Conservation (phyloP, 2,797 vertebrate genomes). For the Pipistrellus pygmaeus region DNA sequence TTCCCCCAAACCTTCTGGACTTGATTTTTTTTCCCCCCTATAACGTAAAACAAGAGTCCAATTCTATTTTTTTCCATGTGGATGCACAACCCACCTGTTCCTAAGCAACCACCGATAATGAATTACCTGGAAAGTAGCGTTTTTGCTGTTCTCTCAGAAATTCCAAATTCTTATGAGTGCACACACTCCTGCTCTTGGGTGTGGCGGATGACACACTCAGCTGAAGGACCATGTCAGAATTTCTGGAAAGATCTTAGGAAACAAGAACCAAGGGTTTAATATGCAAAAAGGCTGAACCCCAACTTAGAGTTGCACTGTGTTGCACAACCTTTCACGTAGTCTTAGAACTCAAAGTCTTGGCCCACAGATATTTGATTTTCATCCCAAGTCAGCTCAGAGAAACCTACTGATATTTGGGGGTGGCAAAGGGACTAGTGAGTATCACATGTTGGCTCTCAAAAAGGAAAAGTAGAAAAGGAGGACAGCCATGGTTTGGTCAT, state of each 20-base stretch:
- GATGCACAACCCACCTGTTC: neutral
- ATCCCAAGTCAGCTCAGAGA: neutral
- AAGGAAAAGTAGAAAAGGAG: neutral
- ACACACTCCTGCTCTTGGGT: constrained; percentile 76
- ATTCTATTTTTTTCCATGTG: neutral
- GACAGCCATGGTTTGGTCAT: neutral
- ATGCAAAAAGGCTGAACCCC: neutral
- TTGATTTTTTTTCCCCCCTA: neutral
- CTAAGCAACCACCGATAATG: neutral
- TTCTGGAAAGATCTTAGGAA: constrained; percentile 46
- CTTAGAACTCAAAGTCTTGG: neutral
- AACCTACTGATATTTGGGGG: neutral
- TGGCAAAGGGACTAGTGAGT: neutral
- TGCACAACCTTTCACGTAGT: neutral
- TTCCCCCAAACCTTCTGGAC: neutral
- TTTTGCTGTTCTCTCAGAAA: constrained; percentile 42
- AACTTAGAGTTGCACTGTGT: neutral
- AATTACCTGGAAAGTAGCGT: constrained; percentile 77
- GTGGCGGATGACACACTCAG: constrained; percentile 59
- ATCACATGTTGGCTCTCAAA: neutral
- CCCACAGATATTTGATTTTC: neutral
- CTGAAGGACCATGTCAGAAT: neutral
- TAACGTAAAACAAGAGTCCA: neutral
- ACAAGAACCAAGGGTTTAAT: neutral
- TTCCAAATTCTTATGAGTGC: constrained; percentile 50